A percentile compares a stretch with the other conserved stretches of the same genome.
Evolutionary conservation across 1,140 invertebrate species (phyloP).

Genomic region (Xylocopa sonorina): DNA sequence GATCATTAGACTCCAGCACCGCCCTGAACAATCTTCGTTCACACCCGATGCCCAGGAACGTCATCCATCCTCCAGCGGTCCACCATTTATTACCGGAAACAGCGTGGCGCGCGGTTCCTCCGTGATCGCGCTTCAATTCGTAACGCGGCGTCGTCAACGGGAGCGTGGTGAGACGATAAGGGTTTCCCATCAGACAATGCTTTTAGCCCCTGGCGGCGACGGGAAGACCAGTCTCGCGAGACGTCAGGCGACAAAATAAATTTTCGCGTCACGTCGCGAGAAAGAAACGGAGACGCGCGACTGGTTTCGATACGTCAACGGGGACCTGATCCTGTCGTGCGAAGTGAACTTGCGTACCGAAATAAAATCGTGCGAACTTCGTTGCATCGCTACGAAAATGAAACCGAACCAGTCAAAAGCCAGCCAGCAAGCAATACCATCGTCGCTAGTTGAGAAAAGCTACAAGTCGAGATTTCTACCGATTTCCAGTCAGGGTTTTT

Average conservation of each 20-base stretch:
- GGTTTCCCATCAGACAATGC: slow-evolving; percentile 20
- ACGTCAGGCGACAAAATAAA: slow-evolving; percentile 5
- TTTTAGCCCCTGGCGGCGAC: slow-evolving; percentile 1
- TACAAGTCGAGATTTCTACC: too few relatives aligned
- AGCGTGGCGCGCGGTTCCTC: not conserved
- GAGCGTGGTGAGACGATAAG: not conserved
- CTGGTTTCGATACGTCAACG: slow-evolving; percentile 19
- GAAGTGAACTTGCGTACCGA: not conserved
- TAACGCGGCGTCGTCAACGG: not conserved
- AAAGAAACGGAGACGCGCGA: slow-evolving; percentile 15
- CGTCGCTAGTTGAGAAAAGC: too few relatives aligned
- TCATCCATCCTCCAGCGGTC: not conserved
- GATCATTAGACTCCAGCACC: too few relatives aligned
- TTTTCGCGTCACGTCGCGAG: slow-evolving; percentile 16
- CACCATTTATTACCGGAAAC: not conserved
- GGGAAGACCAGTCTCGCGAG: not conserved
- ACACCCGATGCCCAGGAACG: not conserved
- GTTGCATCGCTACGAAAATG: slow-evolving; percentile 10
- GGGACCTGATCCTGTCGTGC: not conserved
- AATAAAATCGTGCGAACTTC: slow-evolving; percentile 32
- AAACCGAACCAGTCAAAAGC: too few relatives aligned
- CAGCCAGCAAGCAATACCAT: too few relatives aligned
- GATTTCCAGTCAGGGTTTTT: too few relatives aligned
- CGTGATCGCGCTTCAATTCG: slow-evolving; percentile 1
- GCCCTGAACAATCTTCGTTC: not conserved